Base-by-base conservation (phyloP, 2,113 vertebrate species). In the Larimichthys polyactis region DNA sequence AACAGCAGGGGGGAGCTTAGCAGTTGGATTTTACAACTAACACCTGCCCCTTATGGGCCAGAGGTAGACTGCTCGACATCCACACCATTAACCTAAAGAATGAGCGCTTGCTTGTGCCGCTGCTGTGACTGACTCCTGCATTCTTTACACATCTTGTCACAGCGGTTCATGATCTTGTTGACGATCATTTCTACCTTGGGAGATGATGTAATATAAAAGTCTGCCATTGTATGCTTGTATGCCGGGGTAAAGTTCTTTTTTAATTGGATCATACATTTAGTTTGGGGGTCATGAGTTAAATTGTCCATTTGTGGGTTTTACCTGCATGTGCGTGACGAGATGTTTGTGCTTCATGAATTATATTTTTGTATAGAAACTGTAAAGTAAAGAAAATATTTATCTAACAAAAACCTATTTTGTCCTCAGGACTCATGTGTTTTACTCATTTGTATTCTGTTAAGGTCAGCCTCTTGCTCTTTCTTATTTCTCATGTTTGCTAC, bases 1-100 rank as follows among this genome's bases (percentile, higher is more conserved):
- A 92, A 92, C 91, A 83, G 89, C 84, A 52, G 90, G 89, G 24
- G 87, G 70, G 52, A 58, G 81, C 62, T 85, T 57, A 74, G 79
- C 58, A 6, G 77, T 77, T 22, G 20, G 51, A 1, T 83, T 91
- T 93, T 84, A 92, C 88, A 82, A n/a, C 81, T 4, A 70, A 82
- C 90, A 92, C 88, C 88, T 93, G 90, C 85, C 75, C 64, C 75
- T 77, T 59, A 54, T 27, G 29, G 72, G 73, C 70, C 75, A 68
- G 79, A 82, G 20, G 77, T 85, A 44, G n/a, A 64, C 54, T 48
- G 79, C 69, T 78, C 69, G 60, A 72, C 83, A 73, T 20, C 64
- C 68, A 22, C 17, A 5, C 43, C 36, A 78, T 89, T 79, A 78
- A 81, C 79, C 74, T 44, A 32, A 77, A 43, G 70, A 89, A 81